phyloP scores from a whole-genome alignment of 2,113 vertebrate species.

The Oreochromis aureus region DNA sequence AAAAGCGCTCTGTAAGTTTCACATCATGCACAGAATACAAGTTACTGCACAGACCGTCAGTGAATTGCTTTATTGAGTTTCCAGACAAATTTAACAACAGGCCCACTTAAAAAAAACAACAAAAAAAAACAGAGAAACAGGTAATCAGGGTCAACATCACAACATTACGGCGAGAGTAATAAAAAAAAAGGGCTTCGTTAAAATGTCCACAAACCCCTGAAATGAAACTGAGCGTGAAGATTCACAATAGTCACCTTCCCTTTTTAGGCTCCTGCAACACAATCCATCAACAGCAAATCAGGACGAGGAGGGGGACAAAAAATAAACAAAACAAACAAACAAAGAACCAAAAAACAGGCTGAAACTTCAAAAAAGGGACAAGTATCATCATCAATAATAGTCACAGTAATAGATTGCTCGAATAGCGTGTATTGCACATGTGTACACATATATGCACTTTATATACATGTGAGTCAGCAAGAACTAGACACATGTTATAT shows the following conservation, averaged over 20 bases:
- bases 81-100: slow-evolving; percentile 68
- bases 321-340: background rate
- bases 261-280: slow-evolving; percentile 53
- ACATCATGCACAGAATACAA: background rate
- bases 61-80: slow-evolving; percentile 73
- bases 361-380: slow-evolving; percentile 48
- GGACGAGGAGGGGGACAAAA: background rate
- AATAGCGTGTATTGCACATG: slow-evolving; percentile 76
- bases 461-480: slow-evolving; percentile 72
- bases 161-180: slow-evolving; percentile 53
- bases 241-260: slow-evolving; percentile 46
- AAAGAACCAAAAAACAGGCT: background rate
- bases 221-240: slow-evolving; percentile 26
- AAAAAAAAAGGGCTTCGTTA: slow-evolving; percentile 38
- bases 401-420: slow-evolving; percentile 78
- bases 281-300: slow-evolving; percentile 31
- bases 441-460: slow-evolving; percentile 73
- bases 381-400: slow-evolving; percentile 65
- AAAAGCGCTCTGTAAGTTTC: background rate
- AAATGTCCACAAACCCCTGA: slow-evolving; percentile 53
- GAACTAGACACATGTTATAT: slow-evolving; percentile 55
- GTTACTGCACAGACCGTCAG: slow-evolving; percentile 7
- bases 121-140: slow-evolving; percentile 38
- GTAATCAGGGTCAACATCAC: slow-evolving; percentile 43
- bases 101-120: slow-evolving; percentile 31